A percentile compares a stretch with the other conserved stretches of the same genome.
phyloP scores from a whole-genome alignment of 2,113 vertebrate genomes.

The Sceloporus undulatus region DNA sequence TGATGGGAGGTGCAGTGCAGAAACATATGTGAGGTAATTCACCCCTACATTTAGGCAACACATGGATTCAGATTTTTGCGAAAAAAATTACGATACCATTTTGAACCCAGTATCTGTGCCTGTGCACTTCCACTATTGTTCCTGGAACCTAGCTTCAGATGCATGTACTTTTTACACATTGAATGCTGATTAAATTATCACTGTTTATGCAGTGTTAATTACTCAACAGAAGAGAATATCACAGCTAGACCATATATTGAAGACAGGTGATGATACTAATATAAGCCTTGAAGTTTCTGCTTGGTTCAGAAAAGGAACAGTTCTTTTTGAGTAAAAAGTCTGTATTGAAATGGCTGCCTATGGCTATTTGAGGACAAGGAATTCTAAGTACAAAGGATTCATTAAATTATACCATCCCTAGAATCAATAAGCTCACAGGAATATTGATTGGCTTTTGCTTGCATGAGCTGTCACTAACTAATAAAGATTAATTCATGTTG shows the following conservation, averaged over 20 bases:
- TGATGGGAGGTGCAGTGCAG: too few relatives aligned
- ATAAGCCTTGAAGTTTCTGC: neutral
- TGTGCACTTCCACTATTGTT: neutral
- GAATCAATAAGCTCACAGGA: neutral
- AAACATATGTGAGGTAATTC: too few relatives aligned
- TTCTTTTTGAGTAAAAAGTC: neutral
- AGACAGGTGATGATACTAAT: neutral
- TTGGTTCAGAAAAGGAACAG: neutral
- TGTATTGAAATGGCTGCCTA: neutral
- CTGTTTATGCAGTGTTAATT: neutral
- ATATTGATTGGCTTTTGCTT: neutral
- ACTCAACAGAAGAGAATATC: neutral
- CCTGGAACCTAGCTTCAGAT: neutral
- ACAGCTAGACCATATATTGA: neutral
- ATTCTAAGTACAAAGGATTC: neutral
- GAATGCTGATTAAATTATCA: neutral
- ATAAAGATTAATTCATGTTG: too few relatives aligned
- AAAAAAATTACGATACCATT: neutral
- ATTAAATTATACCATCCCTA: neutral
- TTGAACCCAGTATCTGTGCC: neutral
- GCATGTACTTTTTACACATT: neutral
- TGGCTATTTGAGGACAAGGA: too few relatives aligned
- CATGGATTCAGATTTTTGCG: neutral
- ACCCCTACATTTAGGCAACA: neutral
- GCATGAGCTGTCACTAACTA: too few relatives aligned